A percentile compares a stretch with the other conserved stretches of the same genome.
These are phyloP conservation scores for Perodicticus potto DNA, from an alignment of 2,797 vertebrate species.

Conservation along the genomic window DNA sequence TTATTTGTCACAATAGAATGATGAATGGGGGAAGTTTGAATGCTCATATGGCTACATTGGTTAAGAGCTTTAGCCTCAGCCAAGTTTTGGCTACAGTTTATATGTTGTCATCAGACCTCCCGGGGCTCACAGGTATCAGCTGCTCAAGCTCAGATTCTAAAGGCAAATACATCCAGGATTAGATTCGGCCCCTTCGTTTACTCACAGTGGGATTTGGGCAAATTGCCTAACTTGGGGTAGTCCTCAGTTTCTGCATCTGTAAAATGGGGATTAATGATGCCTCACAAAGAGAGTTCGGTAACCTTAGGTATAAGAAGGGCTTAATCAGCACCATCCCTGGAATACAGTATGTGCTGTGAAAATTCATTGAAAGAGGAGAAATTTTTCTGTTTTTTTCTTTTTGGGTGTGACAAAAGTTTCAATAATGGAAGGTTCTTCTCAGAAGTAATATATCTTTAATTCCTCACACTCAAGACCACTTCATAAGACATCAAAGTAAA, in stretches of 20 bases:
- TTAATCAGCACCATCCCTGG: not conserved
- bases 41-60: not conserved
- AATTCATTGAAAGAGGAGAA: not conserved
- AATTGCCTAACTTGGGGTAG: not conserved
- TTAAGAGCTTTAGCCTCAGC: not conserved
- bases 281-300: constrained; percentile 23
- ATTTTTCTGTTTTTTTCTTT: not conserved
- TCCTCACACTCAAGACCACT: not conserved
- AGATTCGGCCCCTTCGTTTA: not conserved
- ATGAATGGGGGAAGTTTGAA: not conserved
- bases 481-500: not conserved
- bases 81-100: not conserved
- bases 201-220: not conserved
- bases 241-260: not conserved
- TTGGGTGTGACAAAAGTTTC: not conserved
- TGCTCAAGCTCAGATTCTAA: not conserved
- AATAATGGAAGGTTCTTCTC: not conserved
- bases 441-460: constrained; percentile 30
- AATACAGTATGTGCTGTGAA: not conserved
- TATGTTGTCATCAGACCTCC: not conserved
- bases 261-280: not conserved
- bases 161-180: not conserved
- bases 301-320: not conserved
- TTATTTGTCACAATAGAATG: constrained; percentile 24
- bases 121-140: not conserved